Evolutionary conservation across 2,797 vertebrate genomes (phyloP).

Genomic region (Xyrichtys novacula): DNA sequence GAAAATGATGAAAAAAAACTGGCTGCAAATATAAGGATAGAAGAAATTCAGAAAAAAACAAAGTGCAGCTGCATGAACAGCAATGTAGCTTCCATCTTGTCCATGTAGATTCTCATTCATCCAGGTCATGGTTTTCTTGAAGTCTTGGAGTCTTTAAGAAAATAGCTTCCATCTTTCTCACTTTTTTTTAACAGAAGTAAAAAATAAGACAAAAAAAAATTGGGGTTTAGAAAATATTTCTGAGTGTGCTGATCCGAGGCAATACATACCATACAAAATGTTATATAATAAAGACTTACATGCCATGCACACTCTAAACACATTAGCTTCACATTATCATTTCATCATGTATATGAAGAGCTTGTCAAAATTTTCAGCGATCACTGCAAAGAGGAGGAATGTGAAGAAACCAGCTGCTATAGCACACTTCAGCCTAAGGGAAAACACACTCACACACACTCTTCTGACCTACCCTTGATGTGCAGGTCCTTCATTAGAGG

Average conservation of each 20-base stretch:
- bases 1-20: not conserved
- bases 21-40: not conserved
- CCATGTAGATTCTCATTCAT: too few species aligned
- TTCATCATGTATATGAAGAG: too few species aligned
- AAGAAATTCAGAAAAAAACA: not conserved
- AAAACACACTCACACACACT: not conserved
- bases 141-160: too few species aligned
- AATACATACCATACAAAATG: not conserved
- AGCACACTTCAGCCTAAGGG: not conserved
- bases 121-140: too few species aligned
- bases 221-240: not conserved
- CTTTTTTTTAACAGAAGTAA: not conserved
- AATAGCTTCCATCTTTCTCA: not conserved
- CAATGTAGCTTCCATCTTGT: not conserved
- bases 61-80: not conserved
- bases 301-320: not conserved
- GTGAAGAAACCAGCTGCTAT: not conserved
- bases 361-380: not conserved
- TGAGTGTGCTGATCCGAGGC: not conserved
- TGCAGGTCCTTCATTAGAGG: conserved; percentile 53
- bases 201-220: not conserved
- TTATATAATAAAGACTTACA: too few species aligned
- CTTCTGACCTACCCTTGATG: conserved; percentile 58
- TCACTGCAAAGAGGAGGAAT: not conserved
- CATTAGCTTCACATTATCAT: not conserved